phyloP scores from a whole-genome alignment of 2,888 invertebrate species.

The Cecidostiba fungosa region DNA sequence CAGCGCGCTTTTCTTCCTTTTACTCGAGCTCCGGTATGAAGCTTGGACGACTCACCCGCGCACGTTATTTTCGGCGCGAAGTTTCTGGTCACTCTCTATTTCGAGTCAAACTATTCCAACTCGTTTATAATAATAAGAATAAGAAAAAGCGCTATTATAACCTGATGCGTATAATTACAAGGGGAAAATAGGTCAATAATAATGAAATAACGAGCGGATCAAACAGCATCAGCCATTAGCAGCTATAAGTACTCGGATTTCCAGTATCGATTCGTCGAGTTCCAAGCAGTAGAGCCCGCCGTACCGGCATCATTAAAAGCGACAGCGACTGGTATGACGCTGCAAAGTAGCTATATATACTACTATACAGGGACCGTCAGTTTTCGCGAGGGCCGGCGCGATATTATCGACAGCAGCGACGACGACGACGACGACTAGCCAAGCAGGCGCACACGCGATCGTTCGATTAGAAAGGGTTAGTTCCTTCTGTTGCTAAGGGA shows the following conservation, averaged over 20 bases:
- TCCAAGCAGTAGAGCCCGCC: background rate
- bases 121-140: background rate
- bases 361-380: background rate
- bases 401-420: background rate
- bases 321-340: background rate
- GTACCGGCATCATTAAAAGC: background rate
- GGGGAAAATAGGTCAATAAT: background rate
- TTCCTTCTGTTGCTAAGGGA: background rate
- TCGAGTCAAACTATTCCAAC: background rate
- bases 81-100: background rate
- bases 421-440: background rate
- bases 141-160: too few species aligned
- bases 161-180: background rate
- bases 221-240: background rate
- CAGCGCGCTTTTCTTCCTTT: background rate
- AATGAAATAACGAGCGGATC: background rate
- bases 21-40: background rate
- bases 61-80: background rate
- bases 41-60: background rate
- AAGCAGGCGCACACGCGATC: constrained; percentile 37
- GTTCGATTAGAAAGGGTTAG: constrained; percentile 13
- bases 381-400: constrained; percentile 3
- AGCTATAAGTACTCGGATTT: background rate
- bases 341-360: background rate
- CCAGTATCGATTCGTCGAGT: background rate